Base-by-base conservation (phyloP, 2,888 invertebrate species). In the Drosophila paucipuncta region DNA sequence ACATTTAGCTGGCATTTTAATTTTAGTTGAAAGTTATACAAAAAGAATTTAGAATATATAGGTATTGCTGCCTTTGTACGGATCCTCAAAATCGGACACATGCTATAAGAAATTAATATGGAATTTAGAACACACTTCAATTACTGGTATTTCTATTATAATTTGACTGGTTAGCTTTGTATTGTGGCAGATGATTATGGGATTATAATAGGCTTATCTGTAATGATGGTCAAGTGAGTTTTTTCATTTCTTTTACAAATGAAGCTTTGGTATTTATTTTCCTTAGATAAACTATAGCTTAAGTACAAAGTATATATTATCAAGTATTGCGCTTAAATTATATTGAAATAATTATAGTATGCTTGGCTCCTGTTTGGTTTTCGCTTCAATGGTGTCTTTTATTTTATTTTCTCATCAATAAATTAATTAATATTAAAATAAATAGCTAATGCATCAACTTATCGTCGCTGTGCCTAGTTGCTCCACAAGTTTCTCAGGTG, bases 61-160 rank as follows among this genome's bases (percentile, higher is more conserved):
- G 93, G 97, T 97, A 96, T 97, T 96, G 95, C 97, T 97, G 96
- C 95, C 92, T 91, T 93, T 95, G 94, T 95, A 94, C 89, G 93
- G 95, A 94, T 95, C 94, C 94, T 95, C 95, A 94, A 95, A 95
- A 92, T 95, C 96, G 95, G 95, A 92, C 79, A 96, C 95, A 94
- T 95, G 95, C 95, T 96, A 95, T 94, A 95, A 93, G 80, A 92
- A 92, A 90, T 89, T 59, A 89, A 73, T 80, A 80, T 73, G 58
- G 53, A 72, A 68, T 86, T 86, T 72, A 81, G 72, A 71, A 80
- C 69, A 85, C 83, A 80, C 77, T 74, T 76, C 50, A 66, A 53
- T 68, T 70, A 52, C 43, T 50, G 18, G 35, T 43, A 68, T 25
- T 33, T 47, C 18, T 39, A 58, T 49, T 57, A 39, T 28, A 63